Percentiles rank a stretch among this genome's conserved stretches.
Evolutionary conservation across 2,113 vertebrate genomes (phyloP).

Genomic region (Balaeniceps rex): DNA sequence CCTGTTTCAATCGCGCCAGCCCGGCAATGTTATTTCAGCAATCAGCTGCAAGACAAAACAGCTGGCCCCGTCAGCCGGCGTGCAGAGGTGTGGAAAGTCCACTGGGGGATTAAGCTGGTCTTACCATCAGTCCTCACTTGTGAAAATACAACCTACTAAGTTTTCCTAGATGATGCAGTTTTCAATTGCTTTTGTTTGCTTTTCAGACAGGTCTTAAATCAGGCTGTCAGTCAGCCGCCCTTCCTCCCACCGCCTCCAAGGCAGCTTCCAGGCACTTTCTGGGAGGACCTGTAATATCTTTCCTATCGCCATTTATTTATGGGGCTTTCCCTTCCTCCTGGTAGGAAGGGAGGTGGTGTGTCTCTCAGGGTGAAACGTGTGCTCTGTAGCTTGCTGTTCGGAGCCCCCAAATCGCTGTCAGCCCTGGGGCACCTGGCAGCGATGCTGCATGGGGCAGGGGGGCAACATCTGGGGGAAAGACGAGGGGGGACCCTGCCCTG

Average conservation of each 20-base stretch:
- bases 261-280: slow-evolving; percentile 9
- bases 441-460: no score
- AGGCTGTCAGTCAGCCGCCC: slow-evolving; percentile 30
- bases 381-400: not conserved
- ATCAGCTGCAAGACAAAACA: slow-evolving; percentile 60
- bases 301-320: not conserved
- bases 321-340: not conserved
- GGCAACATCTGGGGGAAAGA: fast-evolving
- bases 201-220: slow-evolving; percentile 64
- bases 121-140: slow-evolving; percentile 64
- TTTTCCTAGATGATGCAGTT: slow-evolving; percentile 57
- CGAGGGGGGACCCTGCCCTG: not conserved
- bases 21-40: slow-evolving; percentile 3
- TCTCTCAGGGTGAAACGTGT: fast-evolving
- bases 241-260: not conserved
- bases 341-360: not conserved
- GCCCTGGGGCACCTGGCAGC: fast-evolving
- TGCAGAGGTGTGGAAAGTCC: slow-evolving; percentile 47
- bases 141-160: slow-evolving; percentile 67
- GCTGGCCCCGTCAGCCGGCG: not conserved
- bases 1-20: not conserved
- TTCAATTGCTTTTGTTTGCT: slow-evolving; percentile 63
- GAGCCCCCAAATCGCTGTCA: fast-evolving
- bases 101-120: slow-evolving; percentile 50
- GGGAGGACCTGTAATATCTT: not conserved